Percentiles rank a stretch among this genome's conserved stretches.
Conservation (phyloP, 2,113 vertebrate species). For the Istiophorus platypterus region DNA sequence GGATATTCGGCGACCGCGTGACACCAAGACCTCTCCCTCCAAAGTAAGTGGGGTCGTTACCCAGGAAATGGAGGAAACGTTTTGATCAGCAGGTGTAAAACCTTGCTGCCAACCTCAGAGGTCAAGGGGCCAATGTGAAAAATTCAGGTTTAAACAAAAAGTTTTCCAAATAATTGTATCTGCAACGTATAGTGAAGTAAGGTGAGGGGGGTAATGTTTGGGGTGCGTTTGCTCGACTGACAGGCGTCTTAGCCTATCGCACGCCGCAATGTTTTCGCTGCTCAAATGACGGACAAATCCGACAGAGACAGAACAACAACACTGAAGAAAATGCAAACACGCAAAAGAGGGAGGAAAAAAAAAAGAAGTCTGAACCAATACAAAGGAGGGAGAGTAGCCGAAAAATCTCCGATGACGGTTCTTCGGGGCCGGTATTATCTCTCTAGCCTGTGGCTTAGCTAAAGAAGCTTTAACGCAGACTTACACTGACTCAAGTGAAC, state of each 20-base stretch:
- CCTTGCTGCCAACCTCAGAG: too few relatives aligned
- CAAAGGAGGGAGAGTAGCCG: slow-evolving; percentile 12
- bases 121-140: too few relatives aligned
- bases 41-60: too few relatives aligned
- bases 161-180: not conserved
- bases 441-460: slow-evolving; percentile 63
- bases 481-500: slow-evolving; percentile 61
- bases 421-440: slow-evolving; percentile 58
- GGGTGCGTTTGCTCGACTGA: too few relatives aligned
- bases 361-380: not conserved
- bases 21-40: too few relatives aligned
- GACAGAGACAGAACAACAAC: slow-evolving; percentile 36
- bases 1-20: not conserved
- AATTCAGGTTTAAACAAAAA: too few relatives aligned
- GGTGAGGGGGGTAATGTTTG: not conserved
- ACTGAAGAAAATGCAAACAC: slow-evolving; percentile 12
- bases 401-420: slow-evolving; percentile 33
- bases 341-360: not conserved
- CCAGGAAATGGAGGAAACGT: too few relatives aligned
- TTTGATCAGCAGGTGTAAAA: too few relatives aligned
- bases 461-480: slow-evolving; percentile 72
- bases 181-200: not conserved
- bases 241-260: too few relatives aligned
- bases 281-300: slow-evolving; percentile 46
- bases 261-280: not conserved